These are phyloP conservation scores for Myocastor coypus DNA, from an alignment of 2,113 vertebrate species.

Conservation along the genomic window DNA sequence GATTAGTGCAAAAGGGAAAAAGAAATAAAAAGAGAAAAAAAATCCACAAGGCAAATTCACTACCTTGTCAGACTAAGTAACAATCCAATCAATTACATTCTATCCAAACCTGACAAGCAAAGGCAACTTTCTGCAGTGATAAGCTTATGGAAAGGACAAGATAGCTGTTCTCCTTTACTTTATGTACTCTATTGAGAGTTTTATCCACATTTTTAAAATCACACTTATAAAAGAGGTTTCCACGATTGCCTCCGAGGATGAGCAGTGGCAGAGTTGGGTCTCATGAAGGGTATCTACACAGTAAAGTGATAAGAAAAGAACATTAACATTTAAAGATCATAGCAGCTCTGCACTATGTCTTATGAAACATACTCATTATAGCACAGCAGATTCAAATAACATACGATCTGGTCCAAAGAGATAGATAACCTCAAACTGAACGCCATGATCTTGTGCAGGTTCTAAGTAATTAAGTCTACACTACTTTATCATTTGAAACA, in stretches of 20 bases:
- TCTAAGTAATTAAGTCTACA: conserved; percentile 27
- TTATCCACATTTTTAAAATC: conserved; percentile 89
- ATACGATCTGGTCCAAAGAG: conserved; percentile 75
- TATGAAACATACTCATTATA: conserved; percentile 89
- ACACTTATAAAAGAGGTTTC: conserved; percentile 89
- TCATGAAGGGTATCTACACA: conserved; percentile 92
- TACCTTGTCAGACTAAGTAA: conserved; percentile 88
- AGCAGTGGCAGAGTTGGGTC: conserved; percentile 91
- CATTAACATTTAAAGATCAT: conserved; percentile 90
- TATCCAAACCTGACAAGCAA: conserved; percentile 88
- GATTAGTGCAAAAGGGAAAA: conserved; percentile 84
- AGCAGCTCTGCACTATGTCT: conserved; percentile 86
- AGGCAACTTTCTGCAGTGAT: conserved; percentile 85
- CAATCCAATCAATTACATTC: conserved; percentile 88
- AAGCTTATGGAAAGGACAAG: conserved; percentile 86
- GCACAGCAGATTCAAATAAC: conserved; percentile 83
- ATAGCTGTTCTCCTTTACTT: conserved; percentile 89
- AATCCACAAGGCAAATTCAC: conserved; percentile 85
- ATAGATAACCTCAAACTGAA: conserved; percentile 56
- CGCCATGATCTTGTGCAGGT: conserved; percentile 42
- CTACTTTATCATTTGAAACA: conserved; percentile 59
- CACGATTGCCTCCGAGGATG: conserved; percentile 90
- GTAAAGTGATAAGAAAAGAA: conserved; percentile 92
- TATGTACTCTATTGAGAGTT: conserved; percentile 87
- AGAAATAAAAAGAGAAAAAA: conserved; percentile 68